Evolutionary conservation across 23 tunicate species (phyloP).

Genomic region (Corella eumyota): DNA sequence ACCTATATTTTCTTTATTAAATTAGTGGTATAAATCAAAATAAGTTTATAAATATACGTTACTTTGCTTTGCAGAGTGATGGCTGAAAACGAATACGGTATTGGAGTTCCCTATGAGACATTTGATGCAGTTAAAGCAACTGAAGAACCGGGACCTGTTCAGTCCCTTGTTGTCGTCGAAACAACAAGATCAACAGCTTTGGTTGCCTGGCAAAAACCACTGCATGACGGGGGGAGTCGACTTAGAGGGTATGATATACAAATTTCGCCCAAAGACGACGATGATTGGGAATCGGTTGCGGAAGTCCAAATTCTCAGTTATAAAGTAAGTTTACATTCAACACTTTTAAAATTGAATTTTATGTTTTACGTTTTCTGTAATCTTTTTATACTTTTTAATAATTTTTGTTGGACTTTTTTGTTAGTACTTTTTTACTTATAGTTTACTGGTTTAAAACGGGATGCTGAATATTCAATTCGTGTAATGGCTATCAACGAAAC

Average conservation of each 20-base stretch:
- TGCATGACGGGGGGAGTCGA: constrained; percentile 72
- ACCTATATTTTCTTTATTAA: neutral
- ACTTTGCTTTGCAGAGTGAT: constrained; percentile 79
- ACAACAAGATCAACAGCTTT: constrained; percentile 36
- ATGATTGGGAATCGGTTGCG: constrained; percentile 61
- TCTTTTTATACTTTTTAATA: neutral
- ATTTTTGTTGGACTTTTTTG: neutral
- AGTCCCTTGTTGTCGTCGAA: constrained; percentile 37
- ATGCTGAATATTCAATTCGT: constrained; percentile 73
- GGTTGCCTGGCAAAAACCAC: constrained; percentile 74
- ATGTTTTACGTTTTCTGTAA: no score
- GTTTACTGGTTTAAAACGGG: constrained; percentile 66
- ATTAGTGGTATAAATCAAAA: no score
- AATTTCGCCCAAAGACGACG: constrained; percentile 53
- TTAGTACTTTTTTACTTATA: constrained; percentile 4
- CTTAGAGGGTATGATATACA: constrained; percentile 71
- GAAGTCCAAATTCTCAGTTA: constrained; percentile 41
- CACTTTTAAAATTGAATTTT: no score
- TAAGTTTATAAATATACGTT: no score
- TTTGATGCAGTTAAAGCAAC: constrained; percentile 62
- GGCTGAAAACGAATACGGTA: constrained; percentile 94
- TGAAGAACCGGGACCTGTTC: constrained; percentile 90
- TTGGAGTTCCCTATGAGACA: constrained; percentile 61
- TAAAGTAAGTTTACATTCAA: constrained; percentile 26
- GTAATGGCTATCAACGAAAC: constrained; percentile 77